Percentiles rank a stretch among this genome's conserved stretches.
phyloP scores from a whole-genome alignment of 53 echinoderm and acorn worm species.

The Patiria pectinifera region DNA sequence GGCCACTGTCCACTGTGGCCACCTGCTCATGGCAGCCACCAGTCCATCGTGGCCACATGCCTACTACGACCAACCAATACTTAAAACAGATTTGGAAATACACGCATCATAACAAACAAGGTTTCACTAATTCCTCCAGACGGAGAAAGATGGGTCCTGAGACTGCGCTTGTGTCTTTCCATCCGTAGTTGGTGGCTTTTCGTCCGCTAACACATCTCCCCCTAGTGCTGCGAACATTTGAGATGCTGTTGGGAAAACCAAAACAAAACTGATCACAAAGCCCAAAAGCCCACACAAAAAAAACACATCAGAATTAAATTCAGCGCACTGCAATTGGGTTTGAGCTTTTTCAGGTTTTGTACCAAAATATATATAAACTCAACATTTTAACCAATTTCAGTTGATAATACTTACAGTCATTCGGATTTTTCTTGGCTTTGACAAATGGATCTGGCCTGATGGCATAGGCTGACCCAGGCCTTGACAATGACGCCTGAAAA shows the following conservation, averaged over 20 bases:
- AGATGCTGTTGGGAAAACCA: slow-evolving; percentile 66
- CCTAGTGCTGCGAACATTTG: slow-evolving; percentile 94
- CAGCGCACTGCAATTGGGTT: no score
- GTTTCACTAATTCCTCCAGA: slow-evolving; percentile 85
- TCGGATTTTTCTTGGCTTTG: slow-evolving; percentile 62
- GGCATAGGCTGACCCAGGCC: slow-evolving; percentile 96
- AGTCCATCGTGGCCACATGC: background rate
- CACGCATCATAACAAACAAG: background rate
- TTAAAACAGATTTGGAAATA: background rate
- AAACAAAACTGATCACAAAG: background rate
- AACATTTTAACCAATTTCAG: no score
- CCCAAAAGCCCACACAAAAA: no score
- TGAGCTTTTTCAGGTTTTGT: no score
- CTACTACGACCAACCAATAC: background rate
- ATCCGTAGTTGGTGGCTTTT: slow-evolving; percentile 33
- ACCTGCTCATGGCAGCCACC: background rate
- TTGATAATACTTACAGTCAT: slow-evolving; percentile 81
- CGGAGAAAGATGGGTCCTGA: slow-evolving; percentile 84
- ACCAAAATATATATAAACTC: no score
- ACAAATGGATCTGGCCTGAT: slow-evolving; percentile 91
- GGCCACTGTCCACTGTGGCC: background rate
- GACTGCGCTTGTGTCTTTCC: slow-evolving; percentile 25
- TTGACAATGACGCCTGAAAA: slow-evolving; percentile 78
- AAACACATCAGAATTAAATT: no score
- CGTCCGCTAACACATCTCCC: slow-evolving; percentile 92